Base-by-base conservation (phyloP, 2,888 invertebrate genomes). In the Amphimallon solstitiale region DNA sequence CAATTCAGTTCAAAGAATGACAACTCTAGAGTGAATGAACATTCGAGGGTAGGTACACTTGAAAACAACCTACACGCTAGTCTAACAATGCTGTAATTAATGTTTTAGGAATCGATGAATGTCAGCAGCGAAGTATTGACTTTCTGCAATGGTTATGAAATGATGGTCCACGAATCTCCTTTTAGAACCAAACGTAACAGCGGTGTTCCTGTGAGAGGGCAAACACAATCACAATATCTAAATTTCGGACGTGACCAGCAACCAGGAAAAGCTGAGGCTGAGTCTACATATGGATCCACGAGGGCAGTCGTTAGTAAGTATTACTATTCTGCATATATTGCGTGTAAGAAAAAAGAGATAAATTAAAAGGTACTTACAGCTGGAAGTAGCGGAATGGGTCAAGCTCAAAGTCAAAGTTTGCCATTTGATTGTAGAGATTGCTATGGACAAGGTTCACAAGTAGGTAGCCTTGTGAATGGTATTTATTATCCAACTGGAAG, bases 141-240 rank as follows among this genome's bases (percentile, higher is more conserved):
- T 62, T 85, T 85, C 71, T 86, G 85, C 72, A 76, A 77, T 23
- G 83, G 83, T n/a, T 79, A 80, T 65, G 79, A 79, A 0, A 81
- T 83, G 10, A 78, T 80, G 64, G 10, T 37, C 14, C 14, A 56
- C 15, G 19, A 37, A 35, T 21, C 56, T 5, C 34, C 34, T 38
- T 14, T 34, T 21, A 70, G 75, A 51, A 62, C 12, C 66, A 76
- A 72, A 72, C 71, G 81, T 21, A 72, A 77, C n/a, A 75, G 77
- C 56, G 75, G 77, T 59, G 78, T 75, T 60, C 72, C 73, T 17
- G 83, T 86, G 73, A 83, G 91, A 54, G 93, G 93, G 1, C 94
- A 94, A 80, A 93, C 93, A 0, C 94, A 94, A 79, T 92, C 93
- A 1, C 94, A 94, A 78, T 94, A 93, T 79, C 83, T 94, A 73